A percentile compares a stretch with the other conserved stretches of the same genome.
phyloP scores from a whole-genome alignment of 2,113 vertebrate species.

The Eolophus roseicapilla region DNA sequence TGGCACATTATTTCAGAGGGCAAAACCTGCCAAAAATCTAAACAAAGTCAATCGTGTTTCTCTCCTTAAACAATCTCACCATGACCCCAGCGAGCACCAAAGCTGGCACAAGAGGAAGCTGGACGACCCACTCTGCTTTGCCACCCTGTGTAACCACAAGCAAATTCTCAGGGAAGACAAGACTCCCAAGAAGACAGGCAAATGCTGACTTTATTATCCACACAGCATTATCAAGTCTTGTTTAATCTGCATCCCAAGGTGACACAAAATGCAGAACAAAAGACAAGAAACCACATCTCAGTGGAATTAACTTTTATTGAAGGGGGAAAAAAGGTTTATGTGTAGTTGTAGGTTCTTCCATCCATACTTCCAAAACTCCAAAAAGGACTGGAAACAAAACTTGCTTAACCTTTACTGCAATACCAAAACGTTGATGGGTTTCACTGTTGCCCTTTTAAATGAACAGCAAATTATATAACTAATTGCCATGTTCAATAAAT shows the following conservation, averaged over 20 bases:
- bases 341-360: slow-evolving; percentile 14
- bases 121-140: background rate
- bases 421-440: background rate
- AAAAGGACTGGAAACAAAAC: slow-evolving; percentile 61
- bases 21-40: background rate
- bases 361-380: slow-evolving; percentile 38
- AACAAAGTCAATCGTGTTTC: background rate
- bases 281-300: background rate
- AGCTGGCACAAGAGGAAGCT: background rate
- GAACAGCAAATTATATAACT: slow-evolving; percentile 74
- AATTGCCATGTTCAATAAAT: slow-evolving; percentile 74
- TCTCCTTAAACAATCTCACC: background rate
- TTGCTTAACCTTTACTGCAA: slow-evolving; percentile 43
- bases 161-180: background rate
- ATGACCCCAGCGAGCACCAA: background rate
- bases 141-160: rapidly evolving
- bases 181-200: background rate
- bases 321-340: slow-evolving; percentile 28
- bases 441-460: background rate
- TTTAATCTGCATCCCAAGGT: background rate
- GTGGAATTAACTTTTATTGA: slow-evolving; percentile 78
- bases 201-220: background rate
- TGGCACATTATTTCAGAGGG: background rate
- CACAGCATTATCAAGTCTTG: background rate
- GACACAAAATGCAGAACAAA: background rate